Evolutionary conservation across 1,140 invertebrate genomes (phyloP).

Genomic region (Physella acuta): DNA sequence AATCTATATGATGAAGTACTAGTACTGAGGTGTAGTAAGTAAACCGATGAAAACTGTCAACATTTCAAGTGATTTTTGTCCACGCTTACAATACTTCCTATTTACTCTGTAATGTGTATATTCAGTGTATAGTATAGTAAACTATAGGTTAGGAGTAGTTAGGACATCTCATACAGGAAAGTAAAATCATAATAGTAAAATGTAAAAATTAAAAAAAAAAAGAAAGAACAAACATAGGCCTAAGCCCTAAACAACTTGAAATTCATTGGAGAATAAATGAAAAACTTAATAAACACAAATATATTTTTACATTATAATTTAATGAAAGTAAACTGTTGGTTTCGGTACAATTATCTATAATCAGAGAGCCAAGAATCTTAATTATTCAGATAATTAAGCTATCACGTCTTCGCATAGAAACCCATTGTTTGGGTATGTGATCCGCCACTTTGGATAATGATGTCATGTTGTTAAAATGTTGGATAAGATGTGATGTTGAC

Average conservation of each 20-base stretch:
- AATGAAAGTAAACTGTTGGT: background rate
- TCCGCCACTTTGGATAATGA: conserved; percentile 16
- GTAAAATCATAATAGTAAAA: too few species aligned
- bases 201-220: too few species aligned
- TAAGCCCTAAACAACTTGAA: background rate
- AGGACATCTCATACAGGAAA: too few species aligned
- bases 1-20: too few species aligned
- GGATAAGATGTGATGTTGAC: too few species aligned
- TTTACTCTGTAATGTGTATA: too few species aligned
- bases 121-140: too few species aligned
- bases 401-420: conserved; percentile 10
- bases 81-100: too few species aligned
- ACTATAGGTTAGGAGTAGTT: too few species aligned
- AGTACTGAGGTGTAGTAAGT: too few species aligned
- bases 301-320: background rate
- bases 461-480: background rate
- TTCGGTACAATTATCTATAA: background rate
- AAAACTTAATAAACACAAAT: background rate
- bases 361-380: background rate
- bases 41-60: too few species aligned
- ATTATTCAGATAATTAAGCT: background rate
- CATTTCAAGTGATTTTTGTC: too few species aligned
- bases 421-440: conserved; percentile 25
- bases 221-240: background rate
- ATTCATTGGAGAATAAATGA: background rate